Evolutionary conservation across 2,888 invertebrate species (phyloP), one percentile per base, ranked within the genome.

Genomic region (Mesoligia furuncula): DNA sequence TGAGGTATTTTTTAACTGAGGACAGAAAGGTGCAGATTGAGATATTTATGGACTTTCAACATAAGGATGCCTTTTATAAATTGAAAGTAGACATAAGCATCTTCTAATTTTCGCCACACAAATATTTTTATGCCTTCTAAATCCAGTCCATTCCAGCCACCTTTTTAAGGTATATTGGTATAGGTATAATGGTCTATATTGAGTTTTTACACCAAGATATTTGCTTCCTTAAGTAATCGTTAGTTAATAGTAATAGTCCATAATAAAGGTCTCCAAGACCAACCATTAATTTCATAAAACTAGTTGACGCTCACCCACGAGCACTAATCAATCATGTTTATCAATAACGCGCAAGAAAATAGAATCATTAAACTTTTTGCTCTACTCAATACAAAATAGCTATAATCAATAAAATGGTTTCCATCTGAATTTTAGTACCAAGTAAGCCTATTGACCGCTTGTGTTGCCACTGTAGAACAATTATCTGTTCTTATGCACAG

Each of bases 321-420:
- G 7, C 54, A 61, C 54, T 72, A 78, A 84, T 85, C 85, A 84
- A 85, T 84, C 85, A 81, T 75, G n/a, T 81, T 75, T 78, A 74
- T 85, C 85, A 81, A 78, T 81, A 78, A 78, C 36, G 61, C 73
- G 67, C 79, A 85, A 84, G 82, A 84, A 85, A 85, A 85, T 73
- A 71, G 70, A 81, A 69, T 75, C 84, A 82, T 79, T 84, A 84
- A 81, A 71, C 31, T 85, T 84, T 84, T 84, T 84, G 82, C 75
- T 65, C n/a, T 27, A 0, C 24, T 45, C 64, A 6, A 61, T 71
- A 57, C 72, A 82, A 79, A 72, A 70, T 65, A 57, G 48, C 54
- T 71, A 67, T 71, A 81, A 76, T 81, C 64, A 68, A 67, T 75
- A 83, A 66, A 17, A 62, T 70, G 20, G 36, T n/a, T 66, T 70